phyloP scores from a whole-genome alignment of 2,888 invertebrate species.

The Mesorhabditis spiculigera region DNA sequence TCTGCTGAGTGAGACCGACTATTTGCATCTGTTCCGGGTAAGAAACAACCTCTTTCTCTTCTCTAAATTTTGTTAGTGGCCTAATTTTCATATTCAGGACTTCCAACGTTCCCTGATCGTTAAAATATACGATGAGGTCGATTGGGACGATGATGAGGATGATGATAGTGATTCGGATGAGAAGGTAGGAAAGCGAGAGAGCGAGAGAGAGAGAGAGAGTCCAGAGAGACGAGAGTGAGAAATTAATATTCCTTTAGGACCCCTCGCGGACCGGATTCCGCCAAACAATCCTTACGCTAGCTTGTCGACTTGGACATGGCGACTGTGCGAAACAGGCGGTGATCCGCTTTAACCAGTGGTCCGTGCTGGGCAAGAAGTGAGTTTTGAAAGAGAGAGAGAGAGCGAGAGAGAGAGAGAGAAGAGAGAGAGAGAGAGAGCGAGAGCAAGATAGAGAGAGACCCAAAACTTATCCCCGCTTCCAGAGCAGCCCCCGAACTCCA shows the following conservation, averaged over 20 bases:
- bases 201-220: too few relatives aligned
- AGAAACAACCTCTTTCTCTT: background rate
- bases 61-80: background rate
- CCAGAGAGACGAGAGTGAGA: too few relatives aligned
- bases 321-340: constrained; percentile 40
- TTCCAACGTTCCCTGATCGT: constrained; percentile 40
- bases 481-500: constrained; percentile 33
- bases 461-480: constrained; percentile 6
- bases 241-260: background rate
- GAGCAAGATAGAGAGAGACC: too few relatives aligned
- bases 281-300: constrained; percentile 21
- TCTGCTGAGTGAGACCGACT: constrained; percentile 34
- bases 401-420: background rate
- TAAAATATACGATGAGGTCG: constrained; percentile 33
- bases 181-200: background rate
- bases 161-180: constrained; percentile 14
- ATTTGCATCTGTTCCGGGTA: constrained; percentile 31
- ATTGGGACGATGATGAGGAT: constrained; percentile 32
- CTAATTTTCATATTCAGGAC: constrained; percentile 20
- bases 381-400: background rate
- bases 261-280: background rate
- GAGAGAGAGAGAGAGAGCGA: background rate
- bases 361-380: constrained; percentile 22
- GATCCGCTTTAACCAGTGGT: constrained; percentile 33
- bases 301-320: constrained; percentile 34